Evolutionary conservation across 2,888 invertebrate genomes (phyloP).

Genomic region (Laothoe populi): DNA sequence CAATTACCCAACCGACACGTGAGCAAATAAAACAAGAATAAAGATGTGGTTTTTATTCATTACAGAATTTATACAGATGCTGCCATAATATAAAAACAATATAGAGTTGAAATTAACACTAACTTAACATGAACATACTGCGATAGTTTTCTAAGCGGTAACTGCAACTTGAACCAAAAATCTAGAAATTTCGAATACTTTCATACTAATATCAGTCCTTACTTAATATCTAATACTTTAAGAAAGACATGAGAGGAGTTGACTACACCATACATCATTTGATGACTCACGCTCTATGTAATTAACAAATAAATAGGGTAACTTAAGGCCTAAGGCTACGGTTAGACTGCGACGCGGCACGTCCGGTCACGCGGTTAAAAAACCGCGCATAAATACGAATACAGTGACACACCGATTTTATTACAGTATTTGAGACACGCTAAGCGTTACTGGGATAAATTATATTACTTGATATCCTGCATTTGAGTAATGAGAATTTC

Average conservation of each 20-base stretch:
- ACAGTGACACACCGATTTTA: constrained; percentile 32
- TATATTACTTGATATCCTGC: neutral
- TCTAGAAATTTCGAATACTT: constrained; percentile 55
- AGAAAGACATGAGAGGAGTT: constrained; percentile 39
- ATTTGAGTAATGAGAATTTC: neutral
- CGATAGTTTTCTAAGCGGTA: constrained; percentile 42
- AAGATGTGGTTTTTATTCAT: constrained; percentile 78
- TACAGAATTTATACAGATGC: constrained; percentile 79
- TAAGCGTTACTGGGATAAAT: constrained; percentile 17
- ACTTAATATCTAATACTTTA: constrained; percentile 71
- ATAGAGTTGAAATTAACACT: constrained; percentile 60
- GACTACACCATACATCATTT: constrained; percentile 46
- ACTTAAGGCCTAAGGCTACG: constrained; percentile 54
- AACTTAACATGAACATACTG: constrained; percentile 30
- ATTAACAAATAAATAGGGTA: constrained; percentile 72
- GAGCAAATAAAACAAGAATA: constrained; percentile 48
- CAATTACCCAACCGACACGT: no score
- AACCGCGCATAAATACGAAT: constrained; percentile 32
- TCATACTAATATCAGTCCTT: constrained; percentile 78
- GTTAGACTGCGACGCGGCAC: constrained; percentile 35
- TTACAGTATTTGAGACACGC: neutral
- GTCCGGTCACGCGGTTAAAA: constrained; percentile 26
- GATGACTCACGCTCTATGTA: constrained; percentile 33
- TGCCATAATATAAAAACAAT: constrained; percentile 76
- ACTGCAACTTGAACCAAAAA: constrained; percentile 42